These are phyloP conservation scores for Knipowitschia caucasica DNA, from an alignment of 2,797 vertebrate genomes.

Conservation along the genomic window DNA sequence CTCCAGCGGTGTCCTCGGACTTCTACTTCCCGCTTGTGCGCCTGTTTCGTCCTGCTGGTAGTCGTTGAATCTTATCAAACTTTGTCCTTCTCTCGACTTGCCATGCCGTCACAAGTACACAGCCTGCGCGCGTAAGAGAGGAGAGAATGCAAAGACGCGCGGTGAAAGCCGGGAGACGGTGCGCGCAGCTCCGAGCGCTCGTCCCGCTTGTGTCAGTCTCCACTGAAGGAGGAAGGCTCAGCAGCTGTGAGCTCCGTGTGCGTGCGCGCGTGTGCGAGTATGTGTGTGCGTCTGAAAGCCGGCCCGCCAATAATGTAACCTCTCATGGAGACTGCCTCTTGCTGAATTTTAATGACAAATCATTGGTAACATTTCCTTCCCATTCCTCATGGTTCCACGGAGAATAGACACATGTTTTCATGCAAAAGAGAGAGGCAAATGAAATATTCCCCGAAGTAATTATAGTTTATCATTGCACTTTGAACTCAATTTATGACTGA, in stretches of 20 bases:
- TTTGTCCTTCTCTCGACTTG: slow-evolving; percentile 50
- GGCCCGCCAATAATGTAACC: slow-evolving; percentile 69
- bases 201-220: slow-evolving; percentile 68
- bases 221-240: slow-evolving; percentile 54
- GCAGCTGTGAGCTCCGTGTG: slow-evolving; percentile 56
- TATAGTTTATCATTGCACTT: slow-evolving; percentile 3
- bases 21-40: slow-evolving; percentile 40
- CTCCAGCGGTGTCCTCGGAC: slow-evolving; percentile 62
- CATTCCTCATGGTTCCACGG: slow-evolving; percentile 18
- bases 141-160: slow-evolving; percentile 14
- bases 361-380: slow-evolving; percentile 45
- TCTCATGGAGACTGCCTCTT: slow-evolving; percentile 64
- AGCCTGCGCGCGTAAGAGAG: slow-evolving; percentile 19
- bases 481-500: background rate
- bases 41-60: background rate
- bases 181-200: slow-evolving; percentile 64
- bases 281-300: slow-evolving; percentile 24
- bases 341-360: slow-evolving; percentile 66
- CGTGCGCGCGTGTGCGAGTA: slow-evolving; percentile 6
- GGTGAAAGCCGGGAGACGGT: slow-evolving; percentile 34
- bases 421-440: slow-evolving; percentile 18
- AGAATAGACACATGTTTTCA: slow-evolving; percentile 30
- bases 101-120: slow-evolving; percentile 35
- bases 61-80: slow-evolving; percentile 15
- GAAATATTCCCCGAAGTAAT: background rate